Evolutionary conservation across 1,140 invertebrate genomes (phyloP).

Genomic region (Euura lappo): DNA sequence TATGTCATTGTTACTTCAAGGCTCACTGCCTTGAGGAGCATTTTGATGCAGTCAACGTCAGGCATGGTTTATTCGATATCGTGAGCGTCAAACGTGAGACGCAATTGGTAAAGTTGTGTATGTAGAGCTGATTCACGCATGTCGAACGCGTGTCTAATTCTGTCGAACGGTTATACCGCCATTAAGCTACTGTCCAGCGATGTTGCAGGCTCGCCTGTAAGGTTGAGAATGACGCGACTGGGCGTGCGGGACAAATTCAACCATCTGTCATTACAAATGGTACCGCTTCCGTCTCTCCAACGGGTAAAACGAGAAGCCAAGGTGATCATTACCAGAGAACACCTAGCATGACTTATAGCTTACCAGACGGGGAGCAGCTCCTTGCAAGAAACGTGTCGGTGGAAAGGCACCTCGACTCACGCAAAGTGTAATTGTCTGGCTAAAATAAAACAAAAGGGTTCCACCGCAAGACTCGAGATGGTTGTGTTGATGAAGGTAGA

Average conservation of each 20-base stretch:
- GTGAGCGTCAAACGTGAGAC: no score
- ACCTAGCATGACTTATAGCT: slow-evolving; percentile 50
- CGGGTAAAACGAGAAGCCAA: slow-evolving; percentile 50
- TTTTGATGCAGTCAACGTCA: no score
- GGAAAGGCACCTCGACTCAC: slow-evolving; percentile 28
- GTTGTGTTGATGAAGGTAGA: not conserved
- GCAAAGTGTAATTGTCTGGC: slow-evolving; percentile 41
- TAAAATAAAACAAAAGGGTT: slow-evolving; percentile 2
- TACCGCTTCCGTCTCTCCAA: slow-evolving; percentile 9
- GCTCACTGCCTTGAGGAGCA: no score
- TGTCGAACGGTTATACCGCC: not conserved
- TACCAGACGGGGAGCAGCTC: slow-evolving; percentile 8
- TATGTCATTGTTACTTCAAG: no score
- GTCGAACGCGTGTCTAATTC: not conserved
- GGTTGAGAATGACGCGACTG: not conserved
- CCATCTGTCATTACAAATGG: slow-evolving; percentile 7
- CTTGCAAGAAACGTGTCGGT: slow-evolving; percentile 18
- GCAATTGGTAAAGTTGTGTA: no score
- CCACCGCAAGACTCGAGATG: not conserved
- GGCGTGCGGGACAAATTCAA: slow-evolving; percentile 1
- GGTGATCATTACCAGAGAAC: slow-evolving; percentile 45
- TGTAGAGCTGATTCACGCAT: not conserved
- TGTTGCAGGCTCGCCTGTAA: not conserved
- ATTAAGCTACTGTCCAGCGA: slow-evolving; percentile 2
- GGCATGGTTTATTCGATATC: no score